Percentiles rank a stretch among this genome's conserved stretches.
Conservation (phyloP, 1,140 invertebrate genomes). For the Pentalonia nigronervosa region DNA sequence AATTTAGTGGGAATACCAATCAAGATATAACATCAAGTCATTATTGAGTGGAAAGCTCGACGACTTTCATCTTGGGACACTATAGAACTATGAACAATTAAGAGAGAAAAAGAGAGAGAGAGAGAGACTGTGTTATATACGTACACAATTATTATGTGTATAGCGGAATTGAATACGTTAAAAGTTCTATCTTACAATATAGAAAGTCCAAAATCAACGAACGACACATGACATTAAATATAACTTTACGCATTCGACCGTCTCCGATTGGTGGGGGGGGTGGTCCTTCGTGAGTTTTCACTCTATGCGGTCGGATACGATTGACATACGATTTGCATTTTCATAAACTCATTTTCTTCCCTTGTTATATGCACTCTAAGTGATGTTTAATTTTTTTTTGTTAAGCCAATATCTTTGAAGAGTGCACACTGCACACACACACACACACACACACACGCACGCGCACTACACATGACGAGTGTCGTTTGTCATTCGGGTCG, state of each 20-base stretch:
- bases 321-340: background rate
- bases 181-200: too few species aligned
- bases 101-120: too few species aligned
- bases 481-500: conserved; percentile 15
- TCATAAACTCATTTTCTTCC: background rate
- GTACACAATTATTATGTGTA: background rate
- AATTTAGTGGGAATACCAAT: background rate
- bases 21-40: background rate
- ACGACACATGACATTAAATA: background rate
- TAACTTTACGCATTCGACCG: background rate
- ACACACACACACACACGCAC: too few species aligned
- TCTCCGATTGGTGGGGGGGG: background rate
- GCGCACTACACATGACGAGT: background rate
- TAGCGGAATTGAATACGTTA: too few species aligned
- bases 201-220: background rate
- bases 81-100: too few species aligned
- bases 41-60: background rate
- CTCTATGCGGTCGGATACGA: background rate
- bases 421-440: too few species aligned
- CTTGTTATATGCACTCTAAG: background rate
- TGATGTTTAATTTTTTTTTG: background rate
- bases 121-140: background rate
- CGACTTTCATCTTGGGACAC: background rate
- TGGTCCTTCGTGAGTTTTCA: background rate
- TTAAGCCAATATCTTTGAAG: background rate